phyloP scores from a whole-genome alignment of 2,888 invertebrate species.

The Iphiclides podalirius region DNA sequence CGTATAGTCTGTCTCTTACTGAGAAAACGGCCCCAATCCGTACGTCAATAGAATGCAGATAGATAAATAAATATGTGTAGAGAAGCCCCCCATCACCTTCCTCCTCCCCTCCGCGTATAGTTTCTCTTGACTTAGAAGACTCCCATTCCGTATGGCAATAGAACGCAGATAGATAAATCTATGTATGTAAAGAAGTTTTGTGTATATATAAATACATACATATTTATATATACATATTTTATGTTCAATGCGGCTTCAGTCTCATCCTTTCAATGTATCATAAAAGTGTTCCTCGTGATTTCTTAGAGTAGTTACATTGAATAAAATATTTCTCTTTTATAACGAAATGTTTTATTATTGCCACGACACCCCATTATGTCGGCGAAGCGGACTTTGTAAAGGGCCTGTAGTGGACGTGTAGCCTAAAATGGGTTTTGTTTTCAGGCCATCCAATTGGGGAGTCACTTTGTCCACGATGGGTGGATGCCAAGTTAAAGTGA shows the following conservation, averaged over 20 bases:
- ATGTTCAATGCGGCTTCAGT: conserved; percentile 60
- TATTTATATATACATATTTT: too few species aligned
- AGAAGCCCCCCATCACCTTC: too few species aligned
- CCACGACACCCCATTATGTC: background rate
- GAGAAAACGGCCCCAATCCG: too few species aligned
- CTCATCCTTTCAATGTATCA: conserved; percentile 59
- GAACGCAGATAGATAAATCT: conserved; percentile 33
- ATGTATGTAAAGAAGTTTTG: conserved; percentile 44
- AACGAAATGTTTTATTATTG: conserved; percentile 49
- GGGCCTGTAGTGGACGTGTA: background rate
- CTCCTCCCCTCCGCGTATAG: background rate
- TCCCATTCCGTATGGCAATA: background rate
- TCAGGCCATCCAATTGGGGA: conserved; percentile 63
- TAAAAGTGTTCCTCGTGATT: conserved; percentile 62
- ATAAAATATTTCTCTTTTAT: conserved; percentile 59
- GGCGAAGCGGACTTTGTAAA: too few species aligned
- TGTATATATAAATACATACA: conserved; percentile 55
- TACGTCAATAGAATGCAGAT: too few species aligned
- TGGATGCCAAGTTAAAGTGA: conserved; percentile 71
- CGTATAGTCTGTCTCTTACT: too few species aligned
- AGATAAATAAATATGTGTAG: too few species aligned
- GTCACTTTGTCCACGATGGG: conserved; percentile 55
- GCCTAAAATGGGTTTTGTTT: conserved; percentile 56
- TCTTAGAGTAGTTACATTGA: conserved; percentile 68
- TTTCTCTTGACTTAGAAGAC: background rate